Base-by-base conservation (phyloP, 2,888 invertebrate genomes). In the Andrena haemorrhoa region DNA sequence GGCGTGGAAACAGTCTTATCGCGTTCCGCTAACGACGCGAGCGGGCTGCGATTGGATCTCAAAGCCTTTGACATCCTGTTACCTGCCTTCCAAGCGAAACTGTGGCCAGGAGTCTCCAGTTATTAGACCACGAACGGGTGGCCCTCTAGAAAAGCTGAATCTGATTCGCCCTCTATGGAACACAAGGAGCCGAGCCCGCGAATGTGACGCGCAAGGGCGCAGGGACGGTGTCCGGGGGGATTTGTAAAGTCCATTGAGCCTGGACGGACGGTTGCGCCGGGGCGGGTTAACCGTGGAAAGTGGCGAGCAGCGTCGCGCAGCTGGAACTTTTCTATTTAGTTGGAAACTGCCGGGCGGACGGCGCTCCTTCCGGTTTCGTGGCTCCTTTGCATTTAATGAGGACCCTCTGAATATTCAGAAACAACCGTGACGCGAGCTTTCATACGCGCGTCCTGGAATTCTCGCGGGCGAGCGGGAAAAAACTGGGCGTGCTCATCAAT, bases 341-440 rank as follows among this genome's bases (percentile, higher is more conserved):
- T 58, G n/a, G 66, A 26, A 75, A 73, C 61, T 77, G 66, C 8
- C 41, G 16, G 51, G 6, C 7, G 60, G 31, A 51, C 74, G 76
- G 63, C 70, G 73, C 29, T 77, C 58, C 73, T 83, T 82, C 82
- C 74, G 74, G 65, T 82, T 83, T 78, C 82, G 63, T 63, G 29
- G 74, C 77, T 78, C 74, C 74, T 83, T 82, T 78, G 82, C 83
- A 71, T 82, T 82, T 82, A 83, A 83, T 70, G 83, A 82, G 82
- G n/a, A 63, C 7, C 60, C 72, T 29, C 41, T 82, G 82, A 77
- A 83, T 83, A 83, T 83, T 83, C 83, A 82, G 65, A 74, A 70
- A 82, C 69, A 77, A 41, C 41, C 64, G 70, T 16, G 75, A 20
- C 49, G 61, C 72, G 8, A 20, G 20, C 35, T 68, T 63, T 41